These are phyloP conservation scores for Pheosia gnoma DNA, from an alignment of 2,888 invertebrate genomes.

Conservation along the genomic window DNA sequence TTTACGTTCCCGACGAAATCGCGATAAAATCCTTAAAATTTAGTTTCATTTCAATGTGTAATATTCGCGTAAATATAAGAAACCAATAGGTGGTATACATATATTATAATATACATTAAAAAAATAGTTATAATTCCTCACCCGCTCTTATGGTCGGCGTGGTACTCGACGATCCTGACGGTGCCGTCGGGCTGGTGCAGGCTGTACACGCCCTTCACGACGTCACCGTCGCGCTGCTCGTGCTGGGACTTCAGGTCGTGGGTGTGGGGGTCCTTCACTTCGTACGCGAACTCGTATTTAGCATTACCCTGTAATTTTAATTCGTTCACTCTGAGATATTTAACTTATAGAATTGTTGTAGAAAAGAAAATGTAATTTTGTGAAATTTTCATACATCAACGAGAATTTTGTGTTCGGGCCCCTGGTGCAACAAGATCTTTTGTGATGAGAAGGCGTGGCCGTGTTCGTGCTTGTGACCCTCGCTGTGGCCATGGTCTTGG, in stretches of 20 bases:
- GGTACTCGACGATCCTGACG: slow-evolving; percentile 45
- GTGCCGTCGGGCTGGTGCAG: slow-evolving; percentile 71
- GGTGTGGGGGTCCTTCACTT: slow-evolving; percentile 78
- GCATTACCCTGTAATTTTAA: slow-evolving; percentile 60
- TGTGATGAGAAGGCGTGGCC: slow-evolving; percentile 56
- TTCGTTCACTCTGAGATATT: no score
- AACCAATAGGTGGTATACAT: no score
- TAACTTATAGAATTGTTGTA: no score
- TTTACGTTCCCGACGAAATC: no score
- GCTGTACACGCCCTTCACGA: slow-evolving; percentile 82
- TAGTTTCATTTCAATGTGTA: no score
- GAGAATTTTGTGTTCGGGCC: slow-evolving; percentile 11
- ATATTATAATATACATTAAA: not conserved
- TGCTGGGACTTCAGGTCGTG: slow-evolving; percentile 81
- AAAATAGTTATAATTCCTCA: not conserved
- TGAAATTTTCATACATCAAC: not conserved
- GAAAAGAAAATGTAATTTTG: not conserved
- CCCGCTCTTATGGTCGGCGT: slow-evolving; percentile 35
- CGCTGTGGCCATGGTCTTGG: slow-evolving; percentile 39
- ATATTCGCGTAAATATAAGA: no score
- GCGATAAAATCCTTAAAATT: no score
- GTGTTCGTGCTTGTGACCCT: slow-evolving; percentile 51
- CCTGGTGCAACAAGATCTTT: slow-evolving; percentile 46
- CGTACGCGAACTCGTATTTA: slow-evolving; percentile 79
- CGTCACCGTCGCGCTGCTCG: slow-evolving; percentile 81